A percentile compares a stretch with the other conserved stretches of the same genome.
These are phyloP conservation scores for Holocentrus rufus DNA, from an alignment of 2,797 vertebrate genomes.

Conservation along the genomic window DNA sequence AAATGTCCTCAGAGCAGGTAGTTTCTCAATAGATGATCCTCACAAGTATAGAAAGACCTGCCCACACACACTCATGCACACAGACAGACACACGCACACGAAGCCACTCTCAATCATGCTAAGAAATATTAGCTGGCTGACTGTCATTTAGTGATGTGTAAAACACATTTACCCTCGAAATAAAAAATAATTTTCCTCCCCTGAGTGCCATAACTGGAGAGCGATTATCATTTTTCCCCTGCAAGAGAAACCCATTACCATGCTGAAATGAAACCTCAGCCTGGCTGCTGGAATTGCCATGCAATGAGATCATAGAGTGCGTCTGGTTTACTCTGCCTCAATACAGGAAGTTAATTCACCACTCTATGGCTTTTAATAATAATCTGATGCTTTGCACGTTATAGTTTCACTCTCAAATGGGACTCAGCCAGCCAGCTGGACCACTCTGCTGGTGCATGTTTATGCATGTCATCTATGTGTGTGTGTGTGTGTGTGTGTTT, in stretches of 20 bases:
- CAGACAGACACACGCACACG: neutral
- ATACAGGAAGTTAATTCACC: constrained; percentile 33
- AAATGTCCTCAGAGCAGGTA: too few relatives aligned
- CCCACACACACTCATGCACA: neutral
- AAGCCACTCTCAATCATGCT: constrained; percentile 10
- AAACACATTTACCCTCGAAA: constrained; percentile 42
- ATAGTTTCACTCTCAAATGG: neutral
- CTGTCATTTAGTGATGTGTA: constrained; percentile 33
- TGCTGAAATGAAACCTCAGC: constrained; percentile 24
- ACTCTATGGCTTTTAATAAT: constrained; percentile 24
- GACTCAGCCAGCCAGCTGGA: neutral
- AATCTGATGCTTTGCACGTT: constrained; percentile 6
- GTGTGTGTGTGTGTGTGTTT: too few relatives aligned
- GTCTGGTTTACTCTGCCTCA: constrained; percentile 36
- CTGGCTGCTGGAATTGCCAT: constrained; percentile 18
- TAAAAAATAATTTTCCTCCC: constrained; percentile 30
- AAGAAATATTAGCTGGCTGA: constrained; percentile 12
- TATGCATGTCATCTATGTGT: too few relatives aligned
- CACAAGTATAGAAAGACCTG: too few relatives aligned
- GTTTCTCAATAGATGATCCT: too few relatives aligned
- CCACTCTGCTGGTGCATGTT: neutral
- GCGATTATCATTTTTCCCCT: constrained; percentile 40
- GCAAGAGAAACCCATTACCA: constrained; percentile 44
- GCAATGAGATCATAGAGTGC: constrained; percentile 36
- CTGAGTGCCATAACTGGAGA: constrained; percentile 28